These are phyloP conservation scores for Laterallus jamaicensis DNA, from an alignment of 2,113 vertebrate species.

Conservation along the genomic window DNA sequence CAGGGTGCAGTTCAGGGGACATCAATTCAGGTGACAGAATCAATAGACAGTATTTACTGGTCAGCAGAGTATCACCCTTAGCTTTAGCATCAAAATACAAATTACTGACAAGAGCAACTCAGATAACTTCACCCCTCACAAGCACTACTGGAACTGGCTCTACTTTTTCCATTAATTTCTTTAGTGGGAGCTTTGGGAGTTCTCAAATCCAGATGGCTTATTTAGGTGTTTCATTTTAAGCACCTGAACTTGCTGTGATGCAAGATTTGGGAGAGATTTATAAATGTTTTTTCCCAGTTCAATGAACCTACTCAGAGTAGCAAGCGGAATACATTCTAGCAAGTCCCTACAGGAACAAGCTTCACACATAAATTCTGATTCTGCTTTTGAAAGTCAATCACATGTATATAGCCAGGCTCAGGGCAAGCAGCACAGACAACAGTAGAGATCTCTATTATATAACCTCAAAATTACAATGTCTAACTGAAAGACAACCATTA, in stretches of 20 bases:
- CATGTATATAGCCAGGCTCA: background rate
- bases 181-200: background rate
- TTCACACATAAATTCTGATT: background rate
- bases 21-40: slow-evolving; percentile 10
- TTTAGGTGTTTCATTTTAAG: background rate
- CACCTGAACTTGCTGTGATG: background rate
- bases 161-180: background rate
- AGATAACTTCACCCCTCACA: background rate
- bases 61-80: background rate
- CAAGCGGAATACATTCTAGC: background rate
- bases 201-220: background rate
- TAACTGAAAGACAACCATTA: background rate
- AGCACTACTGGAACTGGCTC: background rate
- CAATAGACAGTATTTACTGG: slow-evolving; percentile 14
- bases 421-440: background rate
- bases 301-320: background rate
- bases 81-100: slow-evolving; percentile 1
- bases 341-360: background rate
- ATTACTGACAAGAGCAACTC: background rate
- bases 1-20: background rate
- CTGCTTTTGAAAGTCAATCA: background rate
- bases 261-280: background rate
- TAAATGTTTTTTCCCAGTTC: background rate
- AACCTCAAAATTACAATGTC: background rate
- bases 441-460: slow-evolving; percentile 16